phyloP scores from a whole-genome alignment of 2,797 vertebrate genomes.

The Ctenosaura bakeri region DNA sequence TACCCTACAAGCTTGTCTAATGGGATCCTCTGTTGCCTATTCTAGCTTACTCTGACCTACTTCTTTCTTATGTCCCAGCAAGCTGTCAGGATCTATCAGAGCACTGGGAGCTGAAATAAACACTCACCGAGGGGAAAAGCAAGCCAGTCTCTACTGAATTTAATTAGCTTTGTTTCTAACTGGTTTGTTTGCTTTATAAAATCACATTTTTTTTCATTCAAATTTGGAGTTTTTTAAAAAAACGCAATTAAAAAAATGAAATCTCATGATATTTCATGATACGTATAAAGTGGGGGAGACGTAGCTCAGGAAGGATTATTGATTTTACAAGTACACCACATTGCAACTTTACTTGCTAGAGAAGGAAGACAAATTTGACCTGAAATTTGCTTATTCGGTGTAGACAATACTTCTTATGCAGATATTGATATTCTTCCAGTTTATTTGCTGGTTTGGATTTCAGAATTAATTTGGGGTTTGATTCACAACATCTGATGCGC shows the following conservation, averaged over 20 bases:
- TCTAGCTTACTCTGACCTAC: constrained; percentile 77
- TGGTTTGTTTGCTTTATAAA: constrained; percentile 76
- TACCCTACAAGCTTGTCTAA: constrained; percentile 77
- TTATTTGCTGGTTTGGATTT: constrained; percentile 21
- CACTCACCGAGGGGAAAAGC: constrained; percentile 77
- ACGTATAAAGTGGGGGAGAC: constrained; percentile 60
- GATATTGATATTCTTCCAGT: background rate
- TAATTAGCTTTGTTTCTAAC: constrained; percentile 78
- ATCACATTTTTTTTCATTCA: constrained; percentile 69
- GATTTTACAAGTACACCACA: constrained; percentile 25
- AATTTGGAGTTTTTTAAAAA: constrained; percentile 63
- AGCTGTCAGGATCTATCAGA: constrained; percentile 80
- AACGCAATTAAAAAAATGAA: constrained; percentile 63
- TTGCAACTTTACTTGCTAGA: constrained; percentile 28
- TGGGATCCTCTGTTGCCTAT: constrained; percentile 78
- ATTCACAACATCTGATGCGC: background rate
- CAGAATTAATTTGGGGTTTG: background rate
- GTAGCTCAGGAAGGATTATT: constrained; percentile 62
- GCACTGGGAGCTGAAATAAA: constrained; percentile 80
- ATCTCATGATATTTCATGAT: no score
- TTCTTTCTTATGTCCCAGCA: constrained; percentile 79
- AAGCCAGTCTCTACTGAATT: constrained; percentile 74
- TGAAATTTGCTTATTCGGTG: constrained; percentile 13
- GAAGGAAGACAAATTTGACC: constrained; percentile 27
- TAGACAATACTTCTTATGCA: background rate